Evolutionary conservation across 30 jellyfish, hydroid and myxozoan species (phyloP).

Genomic region (Aurelia coerulea): DNA sequence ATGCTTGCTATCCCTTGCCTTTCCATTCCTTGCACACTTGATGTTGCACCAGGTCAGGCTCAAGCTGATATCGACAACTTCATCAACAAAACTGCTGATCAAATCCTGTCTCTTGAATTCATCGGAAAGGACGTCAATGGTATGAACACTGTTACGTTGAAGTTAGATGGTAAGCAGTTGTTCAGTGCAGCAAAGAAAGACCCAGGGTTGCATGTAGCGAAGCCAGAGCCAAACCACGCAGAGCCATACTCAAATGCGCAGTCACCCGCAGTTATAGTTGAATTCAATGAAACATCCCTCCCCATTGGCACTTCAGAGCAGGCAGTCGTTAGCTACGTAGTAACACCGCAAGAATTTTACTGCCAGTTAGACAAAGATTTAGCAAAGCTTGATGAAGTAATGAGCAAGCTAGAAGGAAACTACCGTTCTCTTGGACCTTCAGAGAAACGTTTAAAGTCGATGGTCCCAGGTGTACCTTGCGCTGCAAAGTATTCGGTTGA

Average conservation of each 20-base stretch:
- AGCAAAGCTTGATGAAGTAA: constrained; percentile 35
- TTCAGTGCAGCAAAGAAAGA: constrained; percentile 12
- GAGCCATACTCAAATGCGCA: not conserved
- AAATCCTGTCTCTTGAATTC: constrained; percentile 22
- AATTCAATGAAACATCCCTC: constrained; percentile 12
- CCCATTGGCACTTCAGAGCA: constrained; percentile 19
- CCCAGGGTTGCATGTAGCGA: constrained; percentile 32
- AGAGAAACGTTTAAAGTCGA: too few relatives aligned
- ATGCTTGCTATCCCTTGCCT: constrained; percentile 25
- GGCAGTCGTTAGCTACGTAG: constrained; percentile 45
- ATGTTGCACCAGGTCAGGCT: constrained; percentile 9
- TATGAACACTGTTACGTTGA: not conserved
- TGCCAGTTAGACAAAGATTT: constrained; percentile 52
- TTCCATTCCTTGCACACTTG: constrained; percentile 46
- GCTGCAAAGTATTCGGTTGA: constrained; percentile 40
- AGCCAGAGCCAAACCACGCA: constrained; percentile 1
- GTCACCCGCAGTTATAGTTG: constrained; percentile 67
- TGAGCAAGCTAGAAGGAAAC: constrained; percentile 41
- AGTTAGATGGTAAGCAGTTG: constrained; percentile 5
- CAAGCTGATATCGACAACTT: constrained; percentile 47
- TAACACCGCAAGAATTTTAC: constrained; percentile 49
- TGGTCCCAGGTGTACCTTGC: constrained; percentile 55
- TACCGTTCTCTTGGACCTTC: constrained; percentile 6
- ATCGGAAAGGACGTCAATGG: constrained; percentile 9
- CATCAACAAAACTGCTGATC: constrained; percentile 26